These are phyloP conservation scores for Scolopax mira DNA, from an alignment of 2,113 vertebrate genomes.

Conservation along the genomic window DNA sequence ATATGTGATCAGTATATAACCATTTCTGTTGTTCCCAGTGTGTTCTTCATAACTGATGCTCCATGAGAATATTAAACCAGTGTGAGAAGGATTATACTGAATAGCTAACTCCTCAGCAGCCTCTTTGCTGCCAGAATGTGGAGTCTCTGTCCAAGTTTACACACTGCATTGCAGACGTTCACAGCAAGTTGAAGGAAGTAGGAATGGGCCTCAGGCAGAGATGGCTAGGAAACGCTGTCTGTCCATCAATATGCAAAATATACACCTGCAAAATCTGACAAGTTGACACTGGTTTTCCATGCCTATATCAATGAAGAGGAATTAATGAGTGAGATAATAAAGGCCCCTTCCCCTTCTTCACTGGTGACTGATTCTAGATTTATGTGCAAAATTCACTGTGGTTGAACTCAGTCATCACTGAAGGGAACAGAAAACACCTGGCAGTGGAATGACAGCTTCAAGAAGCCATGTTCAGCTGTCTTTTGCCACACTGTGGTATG, in stretches of 20 bases:
- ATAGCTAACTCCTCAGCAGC: neutral
- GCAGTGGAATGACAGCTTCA: neutral
- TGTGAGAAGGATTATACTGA: neutral
- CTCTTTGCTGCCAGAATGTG: neutral
- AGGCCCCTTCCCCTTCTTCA: neutral
- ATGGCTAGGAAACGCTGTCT: neutral
- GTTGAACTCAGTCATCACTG: neutral
- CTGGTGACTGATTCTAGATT: neutral
- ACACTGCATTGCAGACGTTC: neutral
- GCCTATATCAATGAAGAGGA: neutral
- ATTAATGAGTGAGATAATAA: neutral
- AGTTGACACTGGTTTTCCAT: neutral
- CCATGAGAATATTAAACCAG: conserved; percentile 8
- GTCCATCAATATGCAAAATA: neutral
- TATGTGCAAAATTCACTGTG: neutral
- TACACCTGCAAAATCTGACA: neutral
- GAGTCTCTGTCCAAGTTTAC: neutral
- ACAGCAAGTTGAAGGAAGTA: neutral
- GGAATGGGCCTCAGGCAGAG: neutral
- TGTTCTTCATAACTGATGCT: neutral
- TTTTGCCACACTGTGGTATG: neutral
- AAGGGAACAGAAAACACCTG: conserved; percentile 35
- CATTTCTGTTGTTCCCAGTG: neutral
- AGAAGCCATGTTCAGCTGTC: neutral
- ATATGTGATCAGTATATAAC: neutral